Evolutionary conservation across 2,797 vertebrate genomes (phyloP), one percentile per base, ranked within the genome.

Genomic region (Lates japonicus): DNA sequence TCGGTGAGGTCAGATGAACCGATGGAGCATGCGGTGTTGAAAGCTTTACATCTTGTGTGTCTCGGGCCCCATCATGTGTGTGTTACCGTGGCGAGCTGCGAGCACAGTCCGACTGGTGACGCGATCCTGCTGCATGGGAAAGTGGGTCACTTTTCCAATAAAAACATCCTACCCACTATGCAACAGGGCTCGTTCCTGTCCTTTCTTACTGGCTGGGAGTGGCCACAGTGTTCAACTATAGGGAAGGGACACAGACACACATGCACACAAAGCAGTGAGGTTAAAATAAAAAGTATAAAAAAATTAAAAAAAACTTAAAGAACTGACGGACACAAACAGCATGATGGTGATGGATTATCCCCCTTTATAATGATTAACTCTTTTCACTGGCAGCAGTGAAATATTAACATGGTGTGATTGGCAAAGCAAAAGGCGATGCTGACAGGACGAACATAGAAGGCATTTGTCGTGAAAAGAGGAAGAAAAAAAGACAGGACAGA

Each of bases 201-300:
- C 80, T 81, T 77, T 83, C 63, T 83, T 78, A 86, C 77, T 66
- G 90, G 85, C 78, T 82, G 81, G 92, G 80, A 81, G 88, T 25
- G 86, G 85, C 86, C 92, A 89, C 89, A 87, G 86, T 88, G 86
- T 91, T 95, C 90, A 95, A 91, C 94, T 94, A 90, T 22, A 85
- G 65, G 85, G 86, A 67, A 71, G 80, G 82, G 80, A 83, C 67
- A 88, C 60, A 88, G 31, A 90, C 25, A 91, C 76, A 35, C 82
- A 88, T 29, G 35, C 76, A 88, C 80, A 93, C 87, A 93, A 63
- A 88, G 78, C 22, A 81, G 52, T 52, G 74, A 73, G 70, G 84
- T 94, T 93, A 91, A 90, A 82, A 88, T 52, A 78, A 80, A 78
- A 51, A 63, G n/a, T n/a, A 20, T 82, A 65, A 82, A 69, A 6